Evolutionary conservation across 1,140 invertebrate genomes (phyloP), one percentile per base, ranked within the genome.

Genomic region (Aphelenchoides fujianensis): DNA sequence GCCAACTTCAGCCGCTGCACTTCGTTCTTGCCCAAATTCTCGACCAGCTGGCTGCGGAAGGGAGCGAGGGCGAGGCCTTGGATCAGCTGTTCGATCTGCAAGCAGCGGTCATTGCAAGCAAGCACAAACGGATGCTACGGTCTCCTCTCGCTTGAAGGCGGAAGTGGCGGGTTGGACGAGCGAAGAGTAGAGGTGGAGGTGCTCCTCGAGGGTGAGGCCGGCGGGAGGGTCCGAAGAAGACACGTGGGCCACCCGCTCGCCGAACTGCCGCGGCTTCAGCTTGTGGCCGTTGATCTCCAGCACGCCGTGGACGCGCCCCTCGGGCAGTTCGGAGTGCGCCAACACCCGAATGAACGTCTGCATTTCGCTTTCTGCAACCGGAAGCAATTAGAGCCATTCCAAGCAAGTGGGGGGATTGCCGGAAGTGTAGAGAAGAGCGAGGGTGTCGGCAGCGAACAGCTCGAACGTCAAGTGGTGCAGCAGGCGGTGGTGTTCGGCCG

Each of bases 21-120:
- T 85, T 97, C 93, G 0, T 93, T 93, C 2, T 90, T 89, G 0
- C 93, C 95, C 59, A 97, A 86, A 71, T 88, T 89, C 54, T 87
- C 89, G 5, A 92, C 91, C 84, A 89, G 90, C 59, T 90, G 93
- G 84, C 89, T 89, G 80, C 88, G 88, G 61, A 93, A 91, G 86
- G 91, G 91, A 72, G 91, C 91, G 57, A 96, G 85, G 0, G 93
- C 93, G 55, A 97, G 86, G 81, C 95, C 93, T 86, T 94, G 92
- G 52, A 95, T 90, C 9, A 93, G 84, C 23, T 91, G 88, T 79
- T 91, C 90, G 84, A 92, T 92, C 90, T 91, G 82, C 59, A 87
- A 23, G 53, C 34, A 41, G 41, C 32, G 28, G 72, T 54, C 23
- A 57, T 37, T 55, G 54, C n/a, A n/a, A n/a, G n/a, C n/a, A n/a